Conservation (phyloP, 30 jellyfish, hydroid and myxozoan species). For the Catostylus mosaicus region DNA sequence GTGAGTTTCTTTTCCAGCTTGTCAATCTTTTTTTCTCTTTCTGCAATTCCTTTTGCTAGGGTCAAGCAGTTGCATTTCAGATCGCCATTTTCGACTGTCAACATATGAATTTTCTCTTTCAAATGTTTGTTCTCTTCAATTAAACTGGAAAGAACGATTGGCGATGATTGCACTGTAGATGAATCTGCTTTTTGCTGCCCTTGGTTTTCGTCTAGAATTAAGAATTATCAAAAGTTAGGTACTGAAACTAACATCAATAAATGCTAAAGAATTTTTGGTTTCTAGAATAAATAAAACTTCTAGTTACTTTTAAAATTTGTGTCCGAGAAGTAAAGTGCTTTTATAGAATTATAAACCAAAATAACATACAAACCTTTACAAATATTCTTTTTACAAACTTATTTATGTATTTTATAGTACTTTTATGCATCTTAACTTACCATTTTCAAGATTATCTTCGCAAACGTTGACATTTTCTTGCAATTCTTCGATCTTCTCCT, state of each 20-base stretch:
- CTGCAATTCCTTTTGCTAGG: neutral
- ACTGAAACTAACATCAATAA: too few species aligned
- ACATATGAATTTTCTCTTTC: neutral
- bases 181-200: neutral
- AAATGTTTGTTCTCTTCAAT: neutral
- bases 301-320: too few species aligned
- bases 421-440: neutral
- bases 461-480: neutral
- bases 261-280: too few species aligned
- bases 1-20: neutral
- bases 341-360: too few species aligned
- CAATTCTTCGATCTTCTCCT: neutral
- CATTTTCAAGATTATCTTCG: neutral
- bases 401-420: too few species aligned
- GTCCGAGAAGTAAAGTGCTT: too few species aligned
- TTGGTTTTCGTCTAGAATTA: neutral
- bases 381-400: too few species aligned
- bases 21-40: neutral
- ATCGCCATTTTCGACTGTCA: neutral
- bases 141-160: neutral
- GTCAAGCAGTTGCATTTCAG: neutral
- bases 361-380: too few species aligned
- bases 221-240: too few species aligned
- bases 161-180: neutral
- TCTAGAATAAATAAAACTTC: too few species aligned